Conservation (phyloP, 2,113 vertebrate species). For the Coracopsis vasa region DNA sequence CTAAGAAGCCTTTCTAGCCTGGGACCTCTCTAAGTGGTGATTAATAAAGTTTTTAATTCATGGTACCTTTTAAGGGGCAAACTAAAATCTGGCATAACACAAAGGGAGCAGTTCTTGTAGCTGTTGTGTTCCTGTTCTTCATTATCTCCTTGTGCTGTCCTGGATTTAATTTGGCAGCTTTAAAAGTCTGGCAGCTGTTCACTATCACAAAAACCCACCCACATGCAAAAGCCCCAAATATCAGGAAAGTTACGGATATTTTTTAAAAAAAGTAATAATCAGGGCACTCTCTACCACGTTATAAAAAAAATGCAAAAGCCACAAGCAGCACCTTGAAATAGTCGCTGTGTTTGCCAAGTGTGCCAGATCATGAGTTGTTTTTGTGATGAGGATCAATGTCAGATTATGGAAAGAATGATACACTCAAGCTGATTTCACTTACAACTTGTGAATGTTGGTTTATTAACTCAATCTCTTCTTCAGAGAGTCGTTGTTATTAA, state of each 20-base stretch:
- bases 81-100: conserved; percentile 5
- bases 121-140: conserved; percentile 56
- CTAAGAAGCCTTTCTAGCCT: neutral
- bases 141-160: conserved; percentile 58
- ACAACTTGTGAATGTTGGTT: neutral
- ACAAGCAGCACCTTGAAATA: neutral
- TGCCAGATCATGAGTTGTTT: neutral
- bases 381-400: neutral
- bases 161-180: conserved; percentile 62
- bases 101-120: conserved; percentile 31
- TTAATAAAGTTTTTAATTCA: conserved; percentile 49
- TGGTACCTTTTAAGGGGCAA: conserved; percentile 5
- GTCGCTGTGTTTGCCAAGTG: neutral
- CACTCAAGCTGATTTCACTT: conserved; percentile 8
- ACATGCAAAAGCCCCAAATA: conserved; percentile 41
- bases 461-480: conserved; percentile 9
- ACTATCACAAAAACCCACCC: conserved; percentile 66
- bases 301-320: neutral
- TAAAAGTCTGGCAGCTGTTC: conserved; percentile 55
- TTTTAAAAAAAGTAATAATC: neutral
- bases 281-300: neutral
- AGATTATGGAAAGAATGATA: conserved; percentile 25
- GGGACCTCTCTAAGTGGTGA: neutral
- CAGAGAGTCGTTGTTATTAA: neutral
- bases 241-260: neutral